Conservation (phyloP, 2,888 invertebrate species). For the Imbricaverruca yamaguchii region DNA sequence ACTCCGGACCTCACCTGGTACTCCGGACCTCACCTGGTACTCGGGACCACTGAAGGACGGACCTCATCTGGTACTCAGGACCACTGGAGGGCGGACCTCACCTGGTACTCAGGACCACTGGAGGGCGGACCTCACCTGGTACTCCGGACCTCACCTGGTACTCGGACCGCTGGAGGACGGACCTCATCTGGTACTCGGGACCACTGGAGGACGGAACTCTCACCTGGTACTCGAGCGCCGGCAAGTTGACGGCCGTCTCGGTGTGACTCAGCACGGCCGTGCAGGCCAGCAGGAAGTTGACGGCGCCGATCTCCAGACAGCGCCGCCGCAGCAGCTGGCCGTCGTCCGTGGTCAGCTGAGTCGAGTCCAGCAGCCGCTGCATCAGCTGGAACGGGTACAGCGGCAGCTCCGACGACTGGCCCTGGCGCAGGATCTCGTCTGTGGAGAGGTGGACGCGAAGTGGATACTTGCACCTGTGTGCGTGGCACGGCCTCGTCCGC, state of each 20-base stretch:
- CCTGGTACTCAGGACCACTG: neutral
- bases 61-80: neutral
- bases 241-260: slow-evolving; percentile 30
- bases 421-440: neutral
- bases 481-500: too few relatives aligned
- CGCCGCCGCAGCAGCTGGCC: slow-evolving; percentile 65
- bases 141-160: too few relatives aligned
- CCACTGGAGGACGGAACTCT: too few relatives aligned
- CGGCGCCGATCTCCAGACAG: slow-evolving; percentile 74
- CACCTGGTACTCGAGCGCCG: slow-evolving; percentile 28
- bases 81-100: neutral
- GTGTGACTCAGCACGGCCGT: slow-evolving; percentile 73
- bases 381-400: slow-evolving; percentile 68
- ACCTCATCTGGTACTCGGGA: too few relatives aligned
- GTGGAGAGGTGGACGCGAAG: neutral
- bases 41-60: neutral
- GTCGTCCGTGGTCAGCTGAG: slow-evolving; percentile 65
- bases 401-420: slow-evolving; percentile 35
- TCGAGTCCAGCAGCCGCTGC: slow-evolving; percentile 65
- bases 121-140: too few relatives aligned
- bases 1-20: neutral
- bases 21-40: neutral
- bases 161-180: too few relatives aligned
- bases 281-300: slow-evolving; percentile 76
- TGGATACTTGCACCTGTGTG: too few relatives aligned